Conservation (phyloP, 2,113 vertebrate genomes). For the Tachysurus vachellii region DNA sequence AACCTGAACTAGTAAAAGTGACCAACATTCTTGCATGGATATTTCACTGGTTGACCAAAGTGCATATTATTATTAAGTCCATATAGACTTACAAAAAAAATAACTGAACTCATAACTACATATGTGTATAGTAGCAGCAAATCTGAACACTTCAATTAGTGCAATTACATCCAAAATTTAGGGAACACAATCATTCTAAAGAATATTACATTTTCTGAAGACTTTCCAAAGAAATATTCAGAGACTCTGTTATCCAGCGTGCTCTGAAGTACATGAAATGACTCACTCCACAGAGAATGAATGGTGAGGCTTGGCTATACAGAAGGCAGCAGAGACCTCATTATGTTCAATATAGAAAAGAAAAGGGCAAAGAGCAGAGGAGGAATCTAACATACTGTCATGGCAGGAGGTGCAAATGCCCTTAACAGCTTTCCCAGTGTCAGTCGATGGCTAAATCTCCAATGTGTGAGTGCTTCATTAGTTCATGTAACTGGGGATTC, state of each 20-base stretch:
- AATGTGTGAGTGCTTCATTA: constrained; percentile 77
- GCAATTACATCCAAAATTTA: background rate
- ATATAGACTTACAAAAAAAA: background rate
- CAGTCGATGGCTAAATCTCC: constrained; percentile 56
- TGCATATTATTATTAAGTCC: background rate
- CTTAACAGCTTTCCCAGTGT: constrained; percentile 66
- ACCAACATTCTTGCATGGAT: background rate
- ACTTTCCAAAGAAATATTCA: background rate
- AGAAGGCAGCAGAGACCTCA: constrained; percentile 41
- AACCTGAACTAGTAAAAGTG: background rate
- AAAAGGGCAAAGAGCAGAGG: constrained; percentile 58
- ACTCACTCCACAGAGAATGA: constrained; percentile 4
- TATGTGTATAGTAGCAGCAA: background rate
- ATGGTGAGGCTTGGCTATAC: background rate
- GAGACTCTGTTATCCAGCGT: background rate
- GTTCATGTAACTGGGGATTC: constrained; percentile 71
- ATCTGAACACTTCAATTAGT: background rate
- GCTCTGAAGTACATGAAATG: constrained; percentile 14
- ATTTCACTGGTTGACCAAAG: background rate
- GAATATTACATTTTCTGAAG: background rate
- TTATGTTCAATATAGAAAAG: constrained; percentile 34
- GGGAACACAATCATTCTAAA: background rate
- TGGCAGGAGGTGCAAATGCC: constrained; percentile 64
- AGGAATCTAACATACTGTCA: constrained; percentile 66
- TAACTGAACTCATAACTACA: background rate